Base-by-base conservation (phyloP, 2,797 vertebrate species). In the Rhinogobio ventralis region DNA sequence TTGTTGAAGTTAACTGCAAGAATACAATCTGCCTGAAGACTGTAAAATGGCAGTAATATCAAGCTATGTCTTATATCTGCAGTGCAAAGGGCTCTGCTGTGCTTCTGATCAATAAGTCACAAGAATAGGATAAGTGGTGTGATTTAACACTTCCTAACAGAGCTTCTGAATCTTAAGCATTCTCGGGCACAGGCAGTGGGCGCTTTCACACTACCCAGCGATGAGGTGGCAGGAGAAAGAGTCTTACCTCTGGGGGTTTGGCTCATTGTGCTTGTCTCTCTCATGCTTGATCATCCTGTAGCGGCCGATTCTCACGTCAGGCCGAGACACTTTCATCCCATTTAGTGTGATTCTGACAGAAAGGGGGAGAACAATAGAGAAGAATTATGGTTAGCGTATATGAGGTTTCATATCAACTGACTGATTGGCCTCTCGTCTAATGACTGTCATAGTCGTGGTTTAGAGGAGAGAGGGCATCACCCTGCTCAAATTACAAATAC, bases 251-350 rank as follows among this genome's bases (percentile, higher is more conserved):
- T 99, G 98, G 25, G 98, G 98, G 95, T 99, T 99, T 92, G 98
- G 97, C 91, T 99, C 98, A 14, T 99, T 99, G 96, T 99, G 97
- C 95, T 97, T 98, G 96, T 99, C 98, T 30, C 98, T 95, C 91
- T 99, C 98, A 20, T 99, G 98, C 94, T 99, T 99, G 94, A 99
- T 99, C 98, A 99, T 99, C 93, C 98, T 97, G 94, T 99, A 99
- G 91, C 98, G 96, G 86, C 98, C 98, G 49, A 99, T 98, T 91
- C 97, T 96, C 90, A 97, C 96, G 90, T 99, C 98, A 13, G 98
- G 98, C 89, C 98, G 96, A 7, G 97, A 98, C 92, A 99, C 97
- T 95, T 99, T 99, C 98, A 99, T 99, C 87, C 98, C 98, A 4
- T 98, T 97, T 90, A 99, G 94, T 67, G 98, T 99, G 94, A 99